These are phyloP conservation scores for Microtus montanus DNA, from an alignment of 2,113 vertebrate genomes.

Conservation along the genomic window DNA sequence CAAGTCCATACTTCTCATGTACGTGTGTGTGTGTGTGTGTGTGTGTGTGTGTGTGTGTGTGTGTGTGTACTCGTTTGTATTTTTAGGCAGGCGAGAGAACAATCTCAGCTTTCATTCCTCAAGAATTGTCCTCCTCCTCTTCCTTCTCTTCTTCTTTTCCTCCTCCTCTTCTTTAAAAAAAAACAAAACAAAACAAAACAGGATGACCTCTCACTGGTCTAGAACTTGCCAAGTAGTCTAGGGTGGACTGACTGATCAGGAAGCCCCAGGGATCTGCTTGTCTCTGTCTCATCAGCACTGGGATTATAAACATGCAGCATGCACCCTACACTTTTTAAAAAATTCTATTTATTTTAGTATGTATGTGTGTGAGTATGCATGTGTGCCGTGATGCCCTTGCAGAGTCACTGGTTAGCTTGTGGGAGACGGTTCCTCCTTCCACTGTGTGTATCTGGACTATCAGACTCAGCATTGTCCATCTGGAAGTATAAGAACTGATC, in stretches of 20 bases:
- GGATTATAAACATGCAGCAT: background rate
- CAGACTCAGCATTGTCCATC: background rate
- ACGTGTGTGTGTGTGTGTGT: background rate
- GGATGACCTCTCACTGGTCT: background rate
- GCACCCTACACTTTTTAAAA: background rate
- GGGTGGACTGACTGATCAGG: too few species aligned
- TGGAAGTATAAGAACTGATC: background rate
- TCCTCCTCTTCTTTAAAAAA: too few species aligned
- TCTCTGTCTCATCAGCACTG: background rate
- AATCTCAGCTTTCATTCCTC: background rate
- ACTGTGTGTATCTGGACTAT: rapidly evolving
- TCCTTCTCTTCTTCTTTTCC: too few species aligned
- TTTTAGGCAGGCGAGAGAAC: background rate
- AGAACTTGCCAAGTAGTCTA: background rate
- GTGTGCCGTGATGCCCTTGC: too few species aligned
- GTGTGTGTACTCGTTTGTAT: background rate
- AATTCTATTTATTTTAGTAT: background rate
- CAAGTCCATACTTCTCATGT: background rate
- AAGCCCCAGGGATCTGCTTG: background rate
- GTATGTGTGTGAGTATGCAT: background rate
- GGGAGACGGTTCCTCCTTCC: too few species aligned
- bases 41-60: too few species aligned
- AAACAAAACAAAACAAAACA: too few species aligned
- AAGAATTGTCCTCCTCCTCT: background rate
- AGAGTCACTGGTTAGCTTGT: too few species aligned